phyloP scores from a whole-genome alignment of 2,113 vertebrate species.

The Solea senegalensis region DNA sequence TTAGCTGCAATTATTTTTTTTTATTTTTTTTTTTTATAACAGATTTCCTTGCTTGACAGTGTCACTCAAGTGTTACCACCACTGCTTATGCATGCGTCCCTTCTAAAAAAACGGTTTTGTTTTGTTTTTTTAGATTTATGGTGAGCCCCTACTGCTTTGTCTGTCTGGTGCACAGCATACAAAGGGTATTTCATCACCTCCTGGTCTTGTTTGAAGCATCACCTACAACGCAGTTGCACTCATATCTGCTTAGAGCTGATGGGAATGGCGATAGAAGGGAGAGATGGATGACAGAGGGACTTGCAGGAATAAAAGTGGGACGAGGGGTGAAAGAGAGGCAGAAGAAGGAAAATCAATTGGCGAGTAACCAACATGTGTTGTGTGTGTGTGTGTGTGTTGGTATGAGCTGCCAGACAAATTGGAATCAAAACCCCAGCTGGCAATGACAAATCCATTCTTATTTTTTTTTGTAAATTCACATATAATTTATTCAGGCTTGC shows the following conservation, averaged over 20 bases:
- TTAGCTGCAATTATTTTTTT: slow-evolving; percentile 20
- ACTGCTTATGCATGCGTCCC: not conserved
- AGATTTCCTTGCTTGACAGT: not conserved
- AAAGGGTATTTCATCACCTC: slow-evolving; percentile 13
- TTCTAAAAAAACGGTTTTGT: slow-evolving; percentile 16
- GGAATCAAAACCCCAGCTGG: slow-evolving; percentile 51
- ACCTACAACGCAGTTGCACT: slow-evolving; percentile 35
- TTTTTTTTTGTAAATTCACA: slow-evolving; percentile 4
- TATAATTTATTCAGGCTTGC: slow-evolving; percentile 21
- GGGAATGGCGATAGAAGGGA: slow-evolving; percentile 1
- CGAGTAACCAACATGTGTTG: slow-evolving; percentile 12
- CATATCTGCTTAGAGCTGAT: slow-evolving; percentile 10
- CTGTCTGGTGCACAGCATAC: slow-evolving; percentile 8
- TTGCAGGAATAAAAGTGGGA: not conserved
- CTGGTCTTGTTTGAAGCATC: not conserved
- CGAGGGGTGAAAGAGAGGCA: slow-evolving; percentile 24
- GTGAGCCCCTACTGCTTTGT: slow-evolving; percentile 12
- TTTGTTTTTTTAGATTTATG: slow-evolving; percentile 33
- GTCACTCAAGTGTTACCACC: slow-evolving; percentile 17
- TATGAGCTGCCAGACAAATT: slow-evolving; percentile 35
- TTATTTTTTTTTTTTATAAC: slow-evolving; percentile 7
- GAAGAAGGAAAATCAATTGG: slow-evolving; percentile 9
- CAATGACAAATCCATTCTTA: slow-evolving; percentile 29
- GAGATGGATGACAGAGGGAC: slow-evolving; percentile 13
- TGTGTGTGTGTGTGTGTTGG: slow-evolving; percentile 7